Percentiles rank a stretch among this genome's conserved stretches.
Evolutionary conservation across 2,797 vertebrate species (phyloP).

Genomic region (Alosa sapidissima): DNA sequence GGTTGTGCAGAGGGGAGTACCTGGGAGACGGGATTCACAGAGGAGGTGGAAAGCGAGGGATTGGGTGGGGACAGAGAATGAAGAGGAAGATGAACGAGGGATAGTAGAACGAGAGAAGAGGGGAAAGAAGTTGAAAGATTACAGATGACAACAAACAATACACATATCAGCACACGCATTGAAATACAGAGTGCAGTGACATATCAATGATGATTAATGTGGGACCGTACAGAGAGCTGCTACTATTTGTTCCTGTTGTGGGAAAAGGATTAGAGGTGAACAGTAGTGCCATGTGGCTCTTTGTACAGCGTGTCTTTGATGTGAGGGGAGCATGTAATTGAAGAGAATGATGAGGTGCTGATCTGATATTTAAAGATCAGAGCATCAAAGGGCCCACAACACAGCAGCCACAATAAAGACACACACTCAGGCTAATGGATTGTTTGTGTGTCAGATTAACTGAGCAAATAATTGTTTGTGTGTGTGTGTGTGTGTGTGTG

Average conservation of each 20-base stretch:
- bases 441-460: background rate
- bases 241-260: background rate
- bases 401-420: slow-evolving; percentile 2
- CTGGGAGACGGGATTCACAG: slow-evolving; percentile 49
- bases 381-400: slow-evolving; percentile 18
- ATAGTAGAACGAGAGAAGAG: too few relatives aligned
- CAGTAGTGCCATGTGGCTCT: background rate
- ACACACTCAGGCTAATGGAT: background rate
- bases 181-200: too few relatives aligned
- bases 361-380: background rate
- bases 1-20: slow-evolving; percentile 77
- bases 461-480: background rate
- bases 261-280: background rate
- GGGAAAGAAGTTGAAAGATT: too few relatives aligned
- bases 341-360: slow-evolving; percentile 16
- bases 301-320: background rate
- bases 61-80: background rate
- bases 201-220: background rate
- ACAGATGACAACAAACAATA: too few relatives aligned
- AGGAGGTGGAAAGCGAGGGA: background rate
- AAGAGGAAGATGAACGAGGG: too few relatives aligned
- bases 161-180: too few relatives aligned
- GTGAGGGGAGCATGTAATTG: background rate
- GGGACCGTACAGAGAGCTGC: background rate
- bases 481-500: background rate